Evolutionary conservation across 2,113 vertebrate species (phyloP).

Genomic region (Pontoporia blainvillei): DNA sequence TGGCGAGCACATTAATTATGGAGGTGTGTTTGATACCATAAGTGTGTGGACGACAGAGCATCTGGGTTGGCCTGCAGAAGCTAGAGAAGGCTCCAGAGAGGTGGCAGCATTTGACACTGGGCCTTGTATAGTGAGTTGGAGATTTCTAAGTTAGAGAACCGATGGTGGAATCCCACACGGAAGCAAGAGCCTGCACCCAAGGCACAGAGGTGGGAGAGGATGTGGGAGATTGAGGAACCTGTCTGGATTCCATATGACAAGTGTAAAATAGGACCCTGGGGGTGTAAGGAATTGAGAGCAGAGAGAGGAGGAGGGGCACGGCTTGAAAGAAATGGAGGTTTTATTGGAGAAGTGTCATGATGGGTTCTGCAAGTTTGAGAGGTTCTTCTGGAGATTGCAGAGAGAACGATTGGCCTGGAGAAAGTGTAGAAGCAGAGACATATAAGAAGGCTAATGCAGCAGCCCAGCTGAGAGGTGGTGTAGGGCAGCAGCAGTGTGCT

Average conservation of each 20-base stretch:
- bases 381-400: neutral
- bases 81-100: neutral
- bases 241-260: neutral
- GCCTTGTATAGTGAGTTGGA: neutral
- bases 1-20: neutral
- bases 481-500: neutral
- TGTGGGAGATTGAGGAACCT: neutral
- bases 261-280: neutral
- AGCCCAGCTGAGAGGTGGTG: neutral
- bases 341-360: neutral
- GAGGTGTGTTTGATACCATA: neutral
- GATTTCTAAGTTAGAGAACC: neutral
- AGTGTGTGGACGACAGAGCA: neutral
- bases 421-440: neutral
- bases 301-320: neutral
- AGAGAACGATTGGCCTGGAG: neutral
- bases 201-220: neutral
- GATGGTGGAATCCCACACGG: neutral
- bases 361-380: neutral
- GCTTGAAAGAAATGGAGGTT: neutral
- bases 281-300: neutral
- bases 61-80: neutral
- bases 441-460: neutral
- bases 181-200: neutral
- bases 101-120: neutral